Conservation (phyloP, 2,888 invertebrate genomes). For the Amitus sp. region DNA sequence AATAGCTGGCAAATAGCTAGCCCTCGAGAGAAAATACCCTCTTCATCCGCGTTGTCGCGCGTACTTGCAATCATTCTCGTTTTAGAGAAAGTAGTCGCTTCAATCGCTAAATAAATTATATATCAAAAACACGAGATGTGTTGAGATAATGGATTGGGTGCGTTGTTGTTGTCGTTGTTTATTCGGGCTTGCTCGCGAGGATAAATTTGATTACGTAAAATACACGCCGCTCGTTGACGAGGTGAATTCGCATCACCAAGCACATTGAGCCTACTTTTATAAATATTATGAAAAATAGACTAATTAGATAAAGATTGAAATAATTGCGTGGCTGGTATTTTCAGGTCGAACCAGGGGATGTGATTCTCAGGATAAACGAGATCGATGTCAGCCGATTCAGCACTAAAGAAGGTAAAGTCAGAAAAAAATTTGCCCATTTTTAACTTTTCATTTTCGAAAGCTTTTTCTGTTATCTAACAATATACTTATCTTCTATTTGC, state of each 20-base stretch:
- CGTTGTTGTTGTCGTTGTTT: constrained; percentile 39
- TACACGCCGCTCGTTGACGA: constrained; percentile 54
- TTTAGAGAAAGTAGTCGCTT: background rate
- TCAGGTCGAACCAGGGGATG: constrained; percentile 94
- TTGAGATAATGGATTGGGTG: constrained; percentile 32
- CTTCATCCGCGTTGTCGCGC: constrained; percentile 27
- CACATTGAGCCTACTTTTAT: too few relatives aligned
- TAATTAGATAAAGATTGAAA: too few relatives aligned
- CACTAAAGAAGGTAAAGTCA: constrained; percentile 85
- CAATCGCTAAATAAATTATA: too few relatives aligned
- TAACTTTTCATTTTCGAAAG: too few relatives aligned
- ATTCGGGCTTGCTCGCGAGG: constrained; percentile 24
- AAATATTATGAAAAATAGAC: too few relatives aligned
- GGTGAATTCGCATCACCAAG: too few relatives aligned
- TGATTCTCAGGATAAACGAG: constrained; percentile 93
- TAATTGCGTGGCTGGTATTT: constrained; percentile 23
- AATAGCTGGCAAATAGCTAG: constrained; percentile 45
- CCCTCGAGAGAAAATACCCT: constrained; percentile 8
- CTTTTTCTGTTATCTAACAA: too few relatives aligned
- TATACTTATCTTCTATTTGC: too few relatives aligned
- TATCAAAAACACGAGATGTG: too few relatives aligned
- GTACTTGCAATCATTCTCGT: constrained; percentile 10
- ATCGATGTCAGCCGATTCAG: constrained; percentile 91
- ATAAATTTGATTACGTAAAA: constrained; percentile 55
- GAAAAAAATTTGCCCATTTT: background rate